Percentiles rank a stretch among this genome's conserved stretches.
These are phyloP conservation scores for Typhlichthys eigenmanni DNA, from an alignment of 2,797 vertebrate genomes.

Conservation along the genomic window DNA sequence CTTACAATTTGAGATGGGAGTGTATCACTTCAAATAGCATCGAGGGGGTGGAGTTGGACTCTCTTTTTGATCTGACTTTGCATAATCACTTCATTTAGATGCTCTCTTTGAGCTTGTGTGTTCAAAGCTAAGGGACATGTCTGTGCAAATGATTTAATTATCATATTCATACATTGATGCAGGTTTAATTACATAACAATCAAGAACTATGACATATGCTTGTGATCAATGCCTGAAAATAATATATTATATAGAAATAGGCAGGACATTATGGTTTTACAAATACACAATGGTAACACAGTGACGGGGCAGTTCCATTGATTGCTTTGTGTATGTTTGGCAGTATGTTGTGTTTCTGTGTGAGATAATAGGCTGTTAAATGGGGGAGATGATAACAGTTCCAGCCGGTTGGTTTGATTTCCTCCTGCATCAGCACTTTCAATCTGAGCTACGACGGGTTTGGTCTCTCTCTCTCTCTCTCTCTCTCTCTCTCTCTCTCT, in stretches of 20 bases:
- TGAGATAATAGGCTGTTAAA: slow-evolving; percentile 41
- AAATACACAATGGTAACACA: background rate
- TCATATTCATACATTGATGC: background rate
- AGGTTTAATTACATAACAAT: background rate
- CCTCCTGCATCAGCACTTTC: slow-evolving; percentile 35
- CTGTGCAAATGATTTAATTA: background rate
- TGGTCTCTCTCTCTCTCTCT: slow-evolving; percentile 18
- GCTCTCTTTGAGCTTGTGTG: too few species aligned
- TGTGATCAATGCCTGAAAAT: slow-evolving; percentile 1
- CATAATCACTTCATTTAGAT: too few species aligned
- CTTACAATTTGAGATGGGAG: too few species aligned
- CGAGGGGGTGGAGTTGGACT: too few species aligned
- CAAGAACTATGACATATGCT: background rate
- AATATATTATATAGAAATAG: slow-evolving; percentile 2
- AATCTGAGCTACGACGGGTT: slow-evolving; percentile 32
- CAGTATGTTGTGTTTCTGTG: slow-evolving; percentile 23
- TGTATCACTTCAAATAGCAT: too few species aligned
- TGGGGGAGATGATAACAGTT: slow-evolving; percentile 29
- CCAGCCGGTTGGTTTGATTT: slow-evolving; percentile 40
- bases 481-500: slow-evolving; percentile 18
- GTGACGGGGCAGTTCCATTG: slow-evolving; percentile 6
- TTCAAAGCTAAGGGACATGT: background rate
- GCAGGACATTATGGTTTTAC: background rate
- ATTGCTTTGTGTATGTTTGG: slow-evolving; percentile 24
- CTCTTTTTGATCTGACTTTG: too few species aligned